Conservation (phyloP, 2,113 vertebrate species). For the Oryzias curvinotus region DNA sequence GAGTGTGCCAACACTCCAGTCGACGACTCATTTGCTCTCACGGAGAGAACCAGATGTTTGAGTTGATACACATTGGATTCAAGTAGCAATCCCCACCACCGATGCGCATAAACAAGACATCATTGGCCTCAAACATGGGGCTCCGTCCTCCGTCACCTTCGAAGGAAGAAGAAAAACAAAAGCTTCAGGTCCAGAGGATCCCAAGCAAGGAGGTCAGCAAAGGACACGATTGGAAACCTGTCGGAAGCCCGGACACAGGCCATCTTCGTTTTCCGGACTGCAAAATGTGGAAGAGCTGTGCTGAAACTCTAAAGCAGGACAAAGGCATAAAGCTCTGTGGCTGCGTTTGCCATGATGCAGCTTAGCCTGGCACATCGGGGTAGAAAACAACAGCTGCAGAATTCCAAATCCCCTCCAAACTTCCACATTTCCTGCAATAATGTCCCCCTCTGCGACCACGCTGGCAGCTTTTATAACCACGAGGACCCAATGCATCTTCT, state of each 20-base stretch:
- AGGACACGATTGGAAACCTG: conserved; percentile 20
- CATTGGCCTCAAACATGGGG: conserved; percentile 20
- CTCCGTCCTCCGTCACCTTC: not conserved
- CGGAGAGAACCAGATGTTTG: conserved; percentile 52
- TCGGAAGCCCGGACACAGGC: too few species aligned
- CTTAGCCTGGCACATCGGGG: conserved; percentile 48
- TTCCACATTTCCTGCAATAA: not conserved
- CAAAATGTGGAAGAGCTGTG: conserved; percentile 70
- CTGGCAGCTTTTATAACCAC: not conserved
- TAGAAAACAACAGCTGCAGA: conserved; percentile 55
- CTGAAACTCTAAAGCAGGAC: conserved; percentile 52
- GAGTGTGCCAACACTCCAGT: conserved; percentile 43
- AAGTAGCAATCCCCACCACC: conserved; percentile 41
- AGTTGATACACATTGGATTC: conserved; percentile 33
- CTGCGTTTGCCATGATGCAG: conserved; percentile 56
- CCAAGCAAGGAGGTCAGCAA: conserved; percentile 23
- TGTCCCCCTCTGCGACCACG: not conserved
- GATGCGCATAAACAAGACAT: conserved; percentile 47
- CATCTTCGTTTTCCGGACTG: conserved; percentile 57
- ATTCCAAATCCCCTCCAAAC: conserved; percentile 15
- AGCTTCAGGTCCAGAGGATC: not conserved
- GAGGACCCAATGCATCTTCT: conserved; percentile 16
- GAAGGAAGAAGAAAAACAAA: too few species aligned
- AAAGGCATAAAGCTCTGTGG: conserved; percentile 52
- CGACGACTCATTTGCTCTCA: conserved; percentile 29